phyloP scores from a whole-genome alignment of 2,888 invertebrate species.

The Lithophane ornitopus region DNA sequence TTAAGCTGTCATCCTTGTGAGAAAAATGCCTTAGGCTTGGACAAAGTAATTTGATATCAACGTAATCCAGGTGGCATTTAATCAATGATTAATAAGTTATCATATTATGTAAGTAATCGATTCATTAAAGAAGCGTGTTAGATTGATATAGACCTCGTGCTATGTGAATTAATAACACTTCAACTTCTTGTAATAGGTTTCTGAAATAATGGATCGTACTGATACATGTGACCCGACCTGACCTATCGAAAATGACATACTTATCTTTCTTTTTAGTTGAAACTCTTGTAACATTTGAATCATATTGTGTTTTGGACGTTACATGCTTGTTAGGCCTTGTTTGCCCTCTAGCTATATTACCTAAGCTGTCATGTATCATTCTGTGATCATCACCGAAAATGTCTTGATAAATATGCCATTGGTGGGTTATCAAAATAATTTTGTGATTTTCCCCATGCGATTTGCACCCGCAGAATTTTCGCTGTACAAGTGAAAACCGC shows the following conservation, averaged over 20 bases:
- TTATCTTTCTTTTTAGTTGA: conserved; percentile 3
- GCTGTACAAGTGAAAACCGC: neutral
- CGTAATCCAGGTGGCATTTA: conserved; percentile 35
- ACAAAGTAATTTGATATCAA: conserved; percentile 36
- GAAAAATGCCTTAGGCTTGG: conserved; percentile 40
- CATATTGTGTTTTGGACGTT: conserved; percentile 20
- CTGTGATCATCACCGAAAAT: neutral
- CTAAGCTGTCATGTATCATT: neutral
- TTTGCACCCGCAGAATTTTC: neutral
- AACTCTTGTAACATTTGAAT: conserved; percentile 22
- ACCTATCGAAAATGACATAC: conserved; percentile 16
- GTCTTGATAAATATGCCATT: neutral
- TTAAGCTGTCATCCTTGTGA: conserved; percentile 8
- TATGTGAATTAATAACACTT: conserved; percentile 16
- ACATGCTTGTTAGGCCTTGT: conserved; percentile 10
- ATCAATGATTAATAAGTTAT: conserved; percentile 43
- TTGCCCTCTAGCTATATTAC: conserved; percentile 29
- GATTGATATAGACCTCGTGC: conserved; percentile 1
- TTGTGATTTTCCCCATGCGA: neutral
- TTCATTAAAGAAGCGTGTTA: conserved; percentile 19
- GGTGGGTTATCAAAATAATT: neutral
- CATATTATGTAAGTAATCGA: conserved; percentile 30
- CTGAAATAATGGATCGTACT: conserved; percentile 18
- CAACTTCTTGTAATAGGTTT: conserved; percentile 17
- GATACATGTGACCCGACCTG: conserved; percentile 17